phyloP scores from a whole-genome alignment of 1,140 invertebrate species.

The Diabrotica undecimpunctata region DNA sequence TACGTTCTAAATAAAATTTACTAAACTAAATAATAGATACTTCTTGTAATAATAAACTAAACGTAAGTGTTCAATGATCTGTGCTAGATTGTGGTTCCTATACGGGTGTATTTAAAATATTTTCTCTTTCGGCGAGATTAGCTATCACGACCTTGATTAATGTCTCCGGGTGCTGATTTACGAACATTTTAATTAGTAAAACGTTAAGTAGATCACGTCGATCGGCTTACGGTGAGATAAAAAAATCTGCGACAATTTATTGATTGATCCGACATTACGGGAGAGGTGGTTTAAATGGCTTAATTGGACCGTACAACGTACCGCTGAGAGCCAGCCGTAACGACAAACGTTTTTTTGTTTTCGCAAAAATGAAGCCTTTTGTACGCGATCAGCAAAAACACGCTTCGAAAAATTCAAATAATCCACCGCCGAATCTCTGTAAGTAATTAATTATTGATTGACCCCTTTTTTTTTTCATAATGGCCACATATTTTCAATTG shows the following conservation, averaged over 20 bases:
- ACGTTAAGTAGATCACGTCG: not conserved
- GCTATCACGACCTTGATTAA: too few relatives aligned
- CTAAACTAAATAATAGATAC: too few relatives aligned
- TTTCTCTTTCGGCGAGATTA: too few relatives aligned
- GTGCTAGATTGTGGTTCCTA: too few relatives aligned
- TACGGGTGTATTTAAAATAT: too few relatives aligned
- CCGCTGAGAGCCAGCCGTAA: not conserved
- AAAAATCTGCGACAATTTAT: not conserved
- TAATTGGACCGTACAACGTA: not conserved
- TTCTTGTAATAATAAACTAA: too few relatives aligned
- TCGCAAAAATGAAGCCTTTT: not conserved
- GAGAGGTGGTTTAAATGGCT: slow-evolving; percentile 1
- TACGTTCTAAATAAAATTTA: too few relatives aligned
- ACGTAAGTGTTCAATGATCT: too few relatives aligned
- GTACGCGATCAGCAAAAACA: slow-evolving; percentile 1
- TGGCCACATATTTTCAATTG: not conserved
- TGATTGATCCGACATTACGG: not conserved
- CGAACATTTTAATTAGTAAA: too few relatives aligned
- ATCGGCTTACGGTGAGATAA: not conserved
- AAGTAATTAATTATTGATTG: slow-evolving; percentile 3
- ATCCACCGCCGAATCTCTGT: not conserved
- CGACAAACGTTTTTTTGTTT: slow-evolving; percentile 1
- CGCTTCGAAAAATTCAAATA: slow-evolving; percentile 2
- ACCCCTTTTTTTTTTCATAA: slow-evolving; percentile 3
- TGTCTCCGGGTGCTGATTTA: too few relatives aligned